Evolutionary conservation across 2,113 vertebrate genomes (phyloP).

Genomic region (Caranx ignobilis): DNA sequence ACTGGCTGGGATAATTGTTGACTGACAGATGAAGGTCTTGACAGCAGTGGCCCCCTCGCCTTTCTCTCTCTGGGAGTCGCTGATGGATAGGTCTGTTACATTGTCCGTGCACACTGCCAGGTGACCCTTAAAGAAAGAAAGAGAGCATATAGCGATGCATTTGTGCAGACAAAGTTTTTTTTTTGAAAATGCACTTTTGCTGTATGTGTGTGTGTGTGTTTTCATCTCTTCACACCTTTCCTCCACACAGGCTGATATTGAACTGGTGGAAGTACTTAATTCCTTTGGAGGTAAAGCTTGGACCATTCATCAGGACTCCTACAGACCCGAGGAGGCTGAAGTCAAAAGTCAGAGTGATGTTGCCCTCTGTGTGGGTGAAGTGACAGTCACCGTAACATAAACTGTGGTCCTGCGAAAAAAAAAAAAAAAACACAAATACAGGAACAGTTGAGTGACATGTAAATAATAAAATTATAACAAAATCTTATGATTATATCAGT

Average conservation of each 20-base stretch:
- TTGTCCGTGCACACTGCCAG: slow-evolving; percentile 93
- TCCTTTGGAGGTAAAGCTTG: slow-evolving; percentile 97
- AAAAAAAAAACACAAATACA: slow-evolving; percentile 11
- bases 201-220: neutral
- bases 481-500: neutral
- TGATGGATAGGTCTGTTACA: slow-evolving; percentile 91
- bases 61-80: slow-evolving; percentile 87
- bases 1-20: slow-evolving; percentile 95
- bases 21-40: slow-evolving; percentile 94
- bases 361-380: slow-evolving; percentile 86
- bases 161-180: neutral
- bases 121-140: slow-evolving; percentile 81
- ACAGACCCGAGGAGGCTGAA: slow-evolving; percentile 88
- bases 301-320: slow-evolving; percentile 92
- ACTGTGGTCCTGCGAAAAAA: slow-evolving; percentile 88
- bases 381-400: slow-evolving; percentile 94
- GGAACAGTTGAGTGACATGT: no score
- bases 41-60: slow-evolving; percentile 87
- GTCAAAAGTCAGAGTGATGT: slow-evolving; percentile 89
- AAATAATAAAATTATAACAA: slow-evolving; percentile 71
- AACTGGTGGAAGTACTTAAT: slow-evolving; percentile 97
- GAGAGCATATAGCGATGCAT: neutral
- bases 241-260: slow-evolving; percentile 96
- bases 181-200: neutral
- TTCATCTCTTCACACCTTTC: slow-evolving; percentile 84